Conservation (phyloP, 2,797 vertebrate species). For the Protonibea diacanthus region DNA sequence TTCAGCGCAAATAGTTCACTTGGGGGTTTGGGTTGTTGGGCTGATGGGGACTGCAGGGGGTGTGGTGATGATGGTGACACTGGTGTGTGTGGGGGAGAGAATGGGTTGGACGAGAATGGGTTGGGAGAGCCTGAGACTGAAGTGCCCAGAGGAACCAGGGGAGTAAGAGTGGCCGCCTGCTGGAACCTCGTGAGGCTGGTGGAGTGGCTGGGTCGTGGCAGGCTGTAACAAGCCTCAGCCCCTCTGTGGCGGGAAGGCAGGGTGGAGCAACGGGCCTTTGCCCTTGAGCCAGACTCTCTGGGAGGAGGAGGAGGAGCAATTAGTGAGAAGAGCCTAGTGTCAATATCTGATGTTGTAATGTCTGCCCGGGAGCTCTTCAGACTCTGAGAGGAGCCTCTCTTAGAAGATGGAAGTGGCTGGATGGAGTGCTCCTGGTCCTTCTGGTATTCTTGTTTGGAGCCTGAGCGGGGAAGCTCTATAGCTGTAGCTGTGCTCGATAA, state of each 20-base stretch:
- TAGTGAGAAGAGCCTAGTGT: slow-evolving; percentile 57
- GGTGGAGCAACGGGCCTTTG: slow-evolving; percentile 83
- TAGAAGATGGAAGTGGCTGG: slow-evolving; percentile 40
- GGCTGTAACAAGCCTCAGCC: slow-evolving; percentile 69
- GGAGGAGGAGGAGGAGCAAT: slow-evolving; percentile 74
- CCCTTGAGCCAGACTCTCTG: slow-evolving; percentile 66
- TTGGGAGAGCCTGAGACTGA: slow-evolving; percentile 12
- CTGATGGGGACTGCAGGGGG: slow-evolving; percentile 22
- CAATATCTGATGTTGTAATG: slow-evolving; percentile 37
- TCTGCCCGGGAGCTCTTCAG: slow-evolving; percentile 55
- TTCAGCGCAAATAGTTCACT: slow-evolving; percentile 74
- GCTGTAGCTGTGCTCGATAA: slow-evolving; percentile 24
- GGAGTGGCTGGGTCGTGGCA: slow-evolving; percentile 81
- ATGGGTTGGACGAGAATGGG: slow-evolving; percentile 33
- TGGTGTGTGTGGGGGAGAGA: slow-evolving; percentile 24
- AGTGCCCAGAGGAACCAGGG: slow-evolving; percentile 54
- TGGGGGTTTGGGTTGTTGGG: slow-evolving; percentile 51
- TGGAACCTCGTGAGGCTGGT: slow-evolving; percentile 82
- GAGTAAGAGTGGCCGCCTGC: slow-evolving; percentile 51
- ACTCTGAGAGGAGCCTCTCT: slow-evolving; percentile 67
- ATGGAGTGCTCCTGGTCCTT: slow-evolving; percentile 33
- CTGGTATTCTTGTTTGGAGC: slow-evolving; percentile 48
- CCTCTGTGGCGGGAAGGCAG: slow-evolving; percentile 82
- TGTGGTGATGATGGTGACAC: slow-evolving; percentile 38
- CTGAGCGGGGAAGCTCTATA: slow-evolving; percentile 46